These are phyloP conservation scores for Brachionus plicatilis DNA, from an alignment of 1,140 invertebrate genomes.

Conservation along the genomic window DNA sequence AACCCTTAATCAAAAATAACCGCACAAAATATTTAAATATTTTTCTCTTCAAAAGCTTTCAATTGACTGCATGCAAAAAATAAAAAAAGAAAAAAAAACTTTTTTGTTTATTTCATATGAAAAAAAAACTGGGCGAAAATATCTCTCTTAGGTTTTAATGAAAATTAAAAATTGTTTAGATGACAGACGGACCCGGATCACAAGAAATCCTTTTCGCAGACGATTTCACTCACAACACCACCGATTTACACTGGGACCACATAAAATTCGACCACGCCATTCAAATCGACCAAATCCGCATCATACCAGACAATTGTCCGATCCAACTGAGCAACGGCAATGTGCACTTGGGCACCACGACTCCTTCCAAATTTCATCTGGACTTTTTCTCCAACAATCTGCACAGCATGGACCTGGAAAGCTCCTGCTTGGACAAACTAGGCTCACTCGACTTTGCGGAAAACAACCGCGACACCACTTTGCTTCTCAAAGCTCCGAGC, in stretches of 20 bases:
- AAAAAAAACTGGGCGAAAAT: neutral
- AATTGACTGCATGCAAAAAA: neutral
- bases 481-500: neutral
- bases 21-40: neutral
- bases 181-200: neutral
- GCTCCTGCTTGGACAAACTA: neutral
- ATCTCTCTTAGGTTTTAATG: neutral
- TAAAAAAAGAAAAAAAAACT: neutral
- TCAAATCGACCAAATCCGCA: conserved; percentile 16
- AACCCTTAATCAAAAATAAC: neutral
- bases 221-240: neutral
- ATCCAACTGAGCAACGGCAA: neutral
- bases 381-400: conserved; percentile 37
- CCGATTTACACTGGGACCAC: conserved; percentile 36
- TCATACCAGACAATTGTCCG: conserved; percentile 9
- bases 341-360: neutral
- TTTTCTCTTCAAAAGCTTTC: neutral
- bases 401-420: neutral
- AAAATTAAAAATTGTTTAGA: conserved; percentile 10
- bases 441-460: neutral
- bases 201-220: conserved; percentile 19
- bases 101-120: neutral
- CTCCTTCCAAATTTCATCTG: neutral
- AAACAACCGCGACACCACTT: neutral
- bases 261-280: conserved; percentile 27